Base-by-base conservation (phyloP, 2,113 vertebrate genomes). In the Saccopteryx leptura region DNA sequence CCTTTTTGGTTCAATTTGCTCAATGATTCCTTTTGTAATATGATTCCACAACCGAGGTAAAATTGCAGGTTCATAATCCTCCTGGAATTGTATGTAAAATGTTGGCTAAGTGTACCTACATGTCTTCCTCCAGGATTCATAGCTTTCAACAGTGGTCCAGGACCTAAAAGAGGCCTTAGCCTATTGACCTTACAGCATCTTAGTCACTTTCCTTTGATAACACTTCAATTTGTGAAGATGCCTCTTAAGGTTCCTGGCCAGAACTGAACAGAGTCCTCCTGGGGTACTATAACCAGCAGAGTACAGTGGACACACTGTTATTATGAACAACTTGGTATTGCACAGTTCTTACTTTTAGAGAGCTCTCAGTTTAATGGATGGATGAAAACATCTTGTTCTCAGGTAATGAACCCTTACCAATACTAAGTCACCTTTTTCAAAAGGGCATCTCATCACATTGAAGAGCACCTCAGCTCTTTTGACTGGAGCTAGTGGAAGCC, bases 301-400 rank as follows among this genome's bases (percentile, higher is more conserved):
- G 17, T 28, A 88, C 54, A 66, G 65, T 76, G 46, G 75, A 60
- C 76, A 63, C 4, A 18, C 18, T 33, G 23, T 66, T 92, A 84
- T 78, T 76, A 72, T 84, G 71, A 83, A 56, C 17, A 89, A 18
- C 46, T 56, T 65, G 50, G 12, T 85, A 74, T 46, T 80, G 58
- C 17, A 76, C 69, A 58, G 4, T 79, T 80, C 24, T 86, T 75
- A 50, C 31, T 66, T 93, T 87, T 75, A 39, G 48, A 90, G 81
- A 96, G 26, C 78, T 93, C 52, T 90, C 33, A 9, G 60, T 84
- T 90, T 84, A 92, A 24, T 85, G 72, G 50, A 19, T 85, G 61
- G n/a, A 66, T 76, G n/a, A 85, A 68, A 91, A 69, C 26, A 85
- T 76, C 61, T 89, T 93, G 21, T 94, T 93, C 58, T 75, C 50